Conservation (phyloP, 2,113 vertebrate genomes). For the mouse (Mus musculus) region GRCm39 chr6:128454001-128454500, state of each 20-base stretch:
- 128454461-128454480: too few species aligned
- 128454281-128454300: too few species aligned
- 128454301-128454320: neutral
- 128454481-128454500: too few species aligned
- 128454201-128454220: conserved; percentile 90
- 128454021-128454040: neutral
- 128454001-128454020: neutral
- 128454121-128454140: conserved; percentile 97
- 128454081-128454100: conserved; percentile 94
- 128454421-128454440: too few species aligned
- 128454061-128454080: conserved; percentile 97
- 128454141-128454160: conserved; percentile 90
- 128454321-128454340: neutral
- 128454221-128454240: conserved; percentile 83
- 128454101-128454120: conserved; percentile 89
- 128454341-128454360: neutral
- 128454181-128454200: conserved; percentile 90
- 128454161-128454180: conserved; percentile 89
- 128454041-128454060: conserved; percentile 81
- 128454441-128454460: too few species aligned
- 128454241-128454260: neutral
- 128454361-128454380: too few species aligned
- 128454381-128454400: too few species aligned
- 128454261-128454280: neutral
- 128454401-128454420: too few species aligned